Percentiles rank a stretch among this genome's conserved stretches.
Conservation (phyloP, 2,113 vertebrate species). For the Scatophagus argus region DNA sequence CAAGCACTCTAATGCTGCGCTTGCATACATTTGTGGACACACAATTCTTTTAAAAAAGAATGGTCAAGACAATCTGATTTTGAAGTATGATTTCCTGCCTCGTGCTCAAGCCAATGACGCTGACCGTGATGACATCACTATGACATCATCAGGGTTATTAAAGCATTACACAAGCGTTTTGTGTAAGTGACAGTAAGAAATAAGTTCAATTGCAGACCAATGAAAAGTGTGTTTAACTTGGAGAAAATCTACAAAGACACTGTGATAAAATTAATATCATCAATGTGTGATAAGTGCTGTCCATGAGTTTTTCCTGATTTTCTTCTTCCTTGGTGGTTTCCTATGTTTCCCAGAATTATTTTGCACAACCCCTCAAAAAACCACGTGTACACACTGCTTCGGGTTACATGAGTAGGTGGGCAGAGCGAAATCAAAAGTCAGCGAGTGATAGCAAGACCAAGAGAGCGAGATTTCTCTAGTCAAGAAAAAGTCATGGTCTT, state of each 20-base stretch:
- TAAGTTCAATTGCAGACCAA: background rate
- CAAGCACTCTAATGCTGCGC: no score
- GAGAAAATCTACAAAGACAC: background rate
- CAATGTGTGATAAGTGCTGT: background rate
- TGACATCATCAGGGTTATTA: no score
- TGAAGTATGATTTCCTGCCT: no score
- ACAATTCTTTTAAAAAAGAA: background rate
- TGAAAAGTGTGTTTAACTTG: background rate
- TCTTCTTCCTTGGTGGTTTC: slow-evolving; percentile 5
- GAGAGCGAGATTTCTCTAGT: background rate
- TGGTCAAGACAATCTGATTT: background rate
- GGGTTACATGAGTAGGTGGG: background rate
- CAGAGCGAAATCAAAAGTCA: slow-evolving; percentile 1
- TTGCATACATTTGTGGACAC: background rate
- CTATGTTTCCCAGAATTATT: background rate
- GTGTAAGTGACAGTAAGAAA: background rate
- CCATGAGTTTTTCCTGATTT: background rate
- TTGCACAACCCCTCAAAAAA: background rate
- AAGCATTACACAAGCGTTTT: no score
- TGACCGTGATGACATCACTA: no score
- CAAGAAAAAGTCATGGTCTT: slow-evolving; percentile 9
- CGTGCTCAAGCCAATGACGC: no score
- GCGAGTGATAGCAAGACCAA: background rate
- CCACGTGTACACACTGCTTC: background rate
- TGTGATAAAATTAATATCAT: background rate